phyloP scores from a whole-genome alignment of 2,113 vertebrate species.

The Mandrillus leucophaeus region DNA sequence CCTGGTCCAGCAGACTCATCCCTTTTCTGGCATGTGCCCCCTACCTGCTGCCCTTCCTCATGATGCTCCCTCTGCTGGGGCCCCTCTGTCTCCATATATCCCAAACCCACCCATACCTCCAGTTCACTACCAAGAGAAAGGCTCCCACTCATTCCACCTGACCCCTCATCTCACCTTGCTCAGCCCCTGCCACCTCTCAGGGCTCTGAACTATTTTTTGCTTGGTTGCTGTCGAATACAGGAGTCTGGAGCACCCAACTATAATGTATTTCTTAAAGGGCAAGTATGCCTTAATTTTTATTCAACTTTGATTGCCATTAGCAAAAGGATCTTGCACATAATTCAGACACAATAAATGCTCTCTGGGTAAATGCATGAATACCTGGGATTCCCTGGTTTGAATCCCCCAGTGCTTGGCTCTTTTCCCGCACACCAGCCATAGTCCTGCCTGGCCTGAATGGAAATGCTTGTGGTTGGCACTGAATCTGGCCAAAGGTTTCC shows the following conservation, averaged over 20 bases:
- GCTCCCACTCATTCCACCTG: neutral
- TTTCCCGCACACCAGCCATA: neutral
- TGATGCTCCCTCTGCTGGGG: neutral
- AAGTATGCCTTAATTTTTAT: neutral
- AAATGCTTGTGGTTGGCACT: neutral
- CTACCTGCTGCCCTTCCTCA: neutral
- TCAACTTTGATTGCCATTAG: neutral
- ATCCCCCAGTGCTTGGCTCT: neutral
- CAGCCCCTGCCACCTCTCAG: neutral
- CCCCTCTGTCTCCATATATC: neutral
- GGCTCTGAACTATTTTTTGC: neutral
- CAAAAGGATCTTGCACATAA: neutral
- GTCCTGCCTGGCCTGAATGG: neutral
- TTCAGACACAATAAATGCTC: neutral
- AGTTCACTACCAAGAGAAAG: neutral
- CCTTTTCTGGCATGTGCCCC: neutral
- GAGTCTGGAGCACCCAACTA: neutral
- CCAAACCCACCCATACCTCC: neutral
- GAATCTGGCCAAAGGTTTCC: neutral
- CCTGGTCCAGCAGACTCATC: neutral
- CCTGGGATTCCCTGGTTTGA: neutral
- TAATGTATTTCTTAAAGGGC: neutral
- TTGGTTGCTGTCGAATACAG: neutral
- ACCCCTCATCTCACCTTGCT: neutral
- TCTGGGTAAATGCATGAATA: neutral